A percentile compares a stretch with the other conserved stretches of the same genome.
These are phyloP conservation scores for Cinclus cinclus DNA, from an alignment of 2,113 vertebrate genomes.

Conservation along the genomic window DNA sequence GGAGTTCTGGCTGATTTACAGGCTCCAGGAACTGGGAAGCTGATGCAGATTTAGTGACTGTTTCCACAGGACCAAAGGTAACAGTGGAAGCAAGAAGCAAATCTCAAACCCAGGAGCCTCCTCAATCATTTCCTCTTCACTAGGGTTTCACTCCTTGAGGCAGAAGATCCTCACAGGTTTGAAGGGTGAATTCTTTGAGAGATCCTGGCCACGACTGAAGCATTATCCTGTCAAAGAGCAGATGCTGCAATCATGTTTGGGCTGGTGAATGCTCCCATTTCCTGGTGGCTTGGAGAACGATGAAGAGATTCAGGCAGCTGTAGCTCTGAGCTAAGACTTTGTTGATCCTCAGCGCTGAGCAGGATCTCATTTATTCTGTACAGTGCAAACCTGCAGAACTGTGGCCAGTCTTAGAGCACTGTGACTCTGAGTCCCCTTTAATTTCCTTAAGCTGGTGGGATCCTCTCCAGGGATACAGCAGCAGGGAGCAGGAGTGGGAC, in stretches of 20 bases:
- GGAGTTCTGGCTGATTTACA: conserved; percentile 34
- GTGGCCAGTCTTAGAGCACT: background rate
- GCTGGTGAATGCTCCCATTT: background rate
- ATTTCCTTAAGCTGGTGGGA: background rate
- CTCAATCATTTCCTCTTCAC: background rate
- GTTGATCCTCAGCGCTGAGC: background rate
- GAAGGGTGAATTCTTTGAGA: background rate
- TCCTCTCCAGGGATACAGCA: background rate
- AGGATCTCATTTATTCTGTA: background rate
- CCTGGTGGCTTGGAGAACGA: background rate
- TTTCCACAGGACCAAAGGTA: background rate
- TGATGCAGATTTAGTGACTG: background rate
- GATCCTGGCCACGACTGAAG: background rate
- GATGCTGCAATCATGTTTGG: background rate
- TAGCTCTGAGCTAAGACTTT: background rate
- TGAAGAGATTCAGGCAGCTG: background rate
- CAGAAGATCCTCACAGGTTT: background rate
- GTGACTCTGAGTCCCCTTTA: background rate
- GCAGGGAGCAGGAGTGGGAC: background rate
- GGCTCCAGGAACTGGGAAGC: background rate
- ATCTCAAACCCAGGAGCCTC: background rate
- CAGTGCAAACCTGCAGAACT: background rate
- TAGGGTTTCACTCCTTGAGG: background rate
- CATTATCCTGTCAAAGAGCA: background rate
- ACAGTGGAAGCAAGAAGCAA: background rate